Percentiles rank a stretch among this genome's conserved stretches.
Conservation (phyloP, 2,888 invertebrate genomes). For the Leptothorax acervorum region DNA sequence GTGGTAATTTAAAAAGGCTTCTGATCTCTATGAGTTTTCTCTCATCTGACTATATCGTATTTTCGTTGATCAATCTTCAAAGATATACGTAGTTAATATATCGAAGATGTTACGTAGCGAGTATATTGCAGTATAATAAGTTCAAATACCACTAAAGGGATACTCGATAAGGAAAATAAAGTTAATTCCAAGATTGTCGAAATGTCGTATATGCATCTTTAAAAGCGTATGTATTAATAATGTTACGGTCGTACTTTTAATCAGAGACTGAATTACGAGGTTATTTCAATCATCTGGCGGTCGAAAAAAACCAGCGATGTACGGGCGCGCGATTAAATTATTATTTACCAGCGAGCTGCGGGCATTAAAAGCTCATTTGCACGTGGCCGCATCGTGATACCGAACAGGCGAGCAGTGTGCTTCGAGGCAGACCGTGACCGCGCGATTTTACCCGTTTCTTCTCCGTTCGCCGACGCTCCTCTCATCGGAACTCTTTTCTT, state of each 20-base stretch:
- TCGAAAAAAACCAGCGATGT: constrained; percentile 3
- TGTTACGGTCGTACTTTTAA: not conserved
- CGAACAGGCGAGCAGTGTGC: not conserved
- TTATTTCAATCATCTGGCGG: constrained; percentile 12
- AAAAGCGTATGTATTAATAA: not conserved
- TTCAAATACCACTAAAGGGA: not conserved
- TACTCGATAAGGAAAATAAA: not conserved
- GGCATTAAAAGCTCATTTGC: constrained; percentile 60
- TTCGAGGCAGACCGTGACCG: constrained; percentile 4
- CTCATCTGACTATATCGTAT: constrained; percentile 45
- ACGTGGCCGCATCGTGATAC: constrained; percentile 49
- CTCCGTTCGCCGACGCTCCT: not conserved
- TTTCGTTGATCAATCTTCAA: not conserved
- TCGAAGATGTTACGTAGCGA: not conserved
- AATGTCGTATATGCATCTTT: not conserved
- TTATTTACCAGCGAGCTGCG: constrained; percentile 50
- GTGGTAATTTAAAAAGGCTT: constrained; percentile 63
- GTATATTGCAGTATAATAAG: not conserved
- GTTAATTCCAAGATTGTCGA: not conserved
- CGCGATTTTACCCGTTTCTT: constrained; percentile 25
- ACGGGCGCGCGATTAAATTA: constrained; percentile 43
- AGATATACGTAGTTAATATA: not conserved
- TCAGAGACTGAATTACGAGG: not conserved
- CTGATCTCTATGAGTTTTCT: constrained; percentile 46
- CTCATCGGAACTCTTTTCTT: constrained; percentile 17